phyloP scores from a whole-genome alignment of 2,888 invertebrate species.

The Chelonus formosanus region DNA sequence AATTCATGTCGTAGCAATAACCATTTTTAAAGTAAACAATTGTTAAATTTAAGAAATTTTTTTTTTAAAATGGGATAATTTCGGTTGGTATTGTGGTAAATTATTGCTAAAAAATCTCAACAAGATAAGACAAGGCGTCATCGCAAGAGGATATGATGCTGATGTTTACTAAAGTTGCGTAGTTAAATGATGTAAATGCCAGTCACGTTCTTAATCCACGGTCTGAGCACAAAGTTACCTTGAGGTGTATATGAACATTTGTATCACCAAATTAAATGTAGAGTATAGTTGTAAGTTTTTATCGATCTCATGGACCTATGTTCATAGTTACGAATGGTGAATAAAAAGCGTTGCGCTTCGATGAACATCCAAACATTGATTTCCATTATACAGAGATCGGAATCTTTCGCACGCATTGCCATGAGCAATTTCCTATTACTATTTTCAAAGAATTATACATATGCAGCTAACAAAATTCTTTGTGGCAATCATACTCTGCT shows the following conservation, averaged over 20 bases:
- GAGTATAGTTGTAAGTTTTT: constrained; percentile 14
- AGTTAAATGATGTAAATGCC: constrained; percentile 17
- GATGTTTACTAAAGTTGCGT: constrained; percentile 10
- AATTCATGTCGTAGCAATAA: no score
- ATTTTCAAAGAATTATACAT: not conserved
- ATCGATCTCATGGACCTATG: constrained; percentile 2
- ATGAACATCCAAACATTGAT: constrained; percentile 19
- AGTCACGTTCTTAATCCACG: constrained; percentile 25
- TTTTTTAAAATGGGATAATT: no score
- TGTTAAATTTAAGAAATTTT: not conserved
- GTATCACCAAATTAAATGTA: constrained; percentile 14
- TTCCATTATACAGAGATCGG: constrained; percentile 19
- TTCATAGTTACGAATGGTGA: not conserved
- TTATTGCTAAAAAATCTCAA: constrained; percentile 6
- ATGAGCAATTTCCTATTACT: constrained; percentile 1
- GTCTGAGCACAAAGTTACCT: constrained; percentile 9
- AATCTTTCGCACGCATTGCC: constrained; percentile 20
- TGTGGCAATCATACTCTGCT: not conserved
- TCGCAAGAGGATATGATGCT: constrained; percentile 11
- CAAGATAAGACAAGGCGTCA: not conserved
- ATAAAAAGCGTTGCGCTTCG: constrained; percentile 24
- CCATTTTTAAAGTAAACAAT: not conserved
- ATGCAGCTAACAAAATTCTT: not conserved
- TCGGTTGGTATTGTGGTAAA: not conserved
- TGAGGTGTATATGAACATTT: constrained; percentile 7